Evolutionary conservation across 23 tunicate species (phyloP).

Genomic region (Aplidium turbinatum): DNA sequence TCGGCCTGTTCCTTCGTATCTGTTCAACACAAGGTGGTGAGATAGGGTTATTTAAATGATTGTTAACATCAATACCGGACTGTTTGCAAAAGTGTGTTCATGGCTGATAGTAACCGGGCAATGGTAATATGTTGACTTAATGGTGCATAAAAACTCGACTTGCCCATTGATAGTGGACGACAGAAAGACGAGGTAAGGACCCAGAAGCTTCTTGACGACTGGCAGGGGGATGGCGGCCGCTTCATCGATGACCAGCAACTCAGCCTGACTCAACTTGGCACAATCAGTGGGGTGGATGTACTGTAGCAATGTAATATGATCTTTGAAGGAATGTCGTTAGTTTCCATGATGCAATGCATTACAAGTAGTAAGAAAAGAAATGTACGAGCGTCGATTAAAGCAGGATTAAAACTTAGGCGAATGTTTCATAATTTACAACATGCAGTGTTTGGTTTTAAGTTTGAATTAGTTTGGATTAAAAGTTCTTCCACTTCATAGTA

Average conservation of each 20-base stretch:
- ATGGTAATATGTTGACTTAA: too few species aligned
- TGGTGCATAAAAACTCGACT: too few species aligned
- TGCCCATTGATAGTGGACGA: conserved; percentile 97
- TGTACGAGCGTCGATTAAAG: too few species aligned
- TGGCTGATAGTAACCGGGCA: too few species aligned
- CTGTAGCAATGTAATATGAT: conserved; percentile 40
- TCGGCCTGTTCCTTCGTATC: conserved; percentile 97
- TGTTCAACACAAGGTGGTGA: conserved; percentile 9
- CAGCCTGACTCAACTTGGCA: conserved; percentile 76
- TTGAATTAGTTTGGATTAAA: too few species aligned
- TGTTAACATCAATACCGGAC: too few species aligned
- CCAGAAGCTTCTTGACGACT: conserved; percentile 79
- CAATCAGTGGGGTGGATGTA: conserved; percentile 92
- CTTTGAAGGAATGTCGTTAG: background rate
- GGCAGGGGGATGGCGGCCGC: conserved; percentile 98
- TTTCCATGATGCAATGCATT: background rate
- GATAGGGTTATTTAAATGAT: too few species aligned
- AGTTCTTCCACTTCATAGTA: too few species aligned
- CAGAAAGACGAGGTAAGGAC: conserved; percentile 91
- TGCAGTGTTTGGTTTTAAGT: too few species aligned
- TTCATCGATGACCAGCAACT: conserved; percentile 91
- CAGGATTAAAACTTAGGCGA: too few species aligned
- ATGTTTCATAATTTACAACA: too few species aligned
- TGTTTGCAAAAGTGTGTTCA: too few species aligned
- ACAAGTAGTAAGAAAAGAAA: background rate